Percentiles rank a stretch among this genome's conserved stretches.
Conservation (phyloP, 2,888 invertebrate genomes). For the Ophion costatus region DNA sequence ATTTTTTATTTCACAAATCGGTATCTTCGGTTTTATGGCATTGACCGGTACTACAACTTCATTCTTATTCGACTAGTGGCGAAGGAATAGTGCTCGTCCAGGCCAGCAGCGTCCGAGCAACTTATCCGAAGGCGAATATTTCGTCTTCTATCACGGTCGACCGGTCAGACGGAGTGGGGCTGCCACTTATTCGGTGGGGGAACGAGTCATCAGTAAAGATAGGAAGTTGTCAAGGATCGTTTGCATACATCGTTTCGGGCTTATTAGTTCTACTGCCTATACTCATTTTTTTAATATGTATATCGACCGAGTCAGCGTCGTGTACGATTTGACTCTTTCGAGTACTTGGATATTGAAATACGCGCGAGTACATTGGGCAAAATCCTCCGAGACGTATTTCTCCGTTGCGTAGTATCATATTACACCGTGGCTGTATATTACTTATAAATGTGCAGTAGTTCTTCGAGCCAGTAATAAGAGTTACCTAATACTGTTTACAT, state of each 20-base stretch:
- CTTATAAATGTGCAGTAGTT: too few species aligned
- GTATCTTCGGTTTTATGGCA: slow-evolving; percentile 18
- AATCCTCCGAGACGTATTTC: too few species aligned
- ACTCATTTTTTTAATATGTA: too few species aligned
- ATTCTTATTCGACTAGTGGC: not conserved
- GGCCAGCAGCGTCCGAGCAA: slow-evolving; percentile 45
- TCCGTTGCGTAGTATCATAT: not conserved
- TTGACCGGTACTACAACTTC: not conserved
- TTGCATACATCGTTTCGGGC: slow-evolving; percentile 27
- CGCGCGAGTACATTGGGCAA: not conserved
- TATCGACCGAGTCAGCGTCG: too few species aligned
- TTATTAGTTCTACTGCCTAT: not conserved
- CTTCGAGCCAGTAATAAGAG: not conserved
- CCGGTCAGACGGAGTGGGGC: slow-evolving; percentile 56
- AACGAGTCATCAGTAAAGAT: not conserved
- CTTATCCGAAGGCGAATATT: slow-evolving; percentile 46
- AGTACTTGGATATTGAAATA: not conserved
- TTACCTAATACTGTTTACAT: not conserved
- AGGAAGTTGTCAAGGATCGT: slow-evolving; percentile 38
- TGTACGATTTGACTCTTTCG: not conserved
- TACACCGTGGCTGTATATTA: not conserved
- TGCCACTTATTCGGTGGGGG: slow-evolving; percentile 47
- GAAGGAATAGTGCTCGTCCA: slow-evolving; percentile 17
- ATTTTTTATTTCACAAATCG: slow-evolving; percentile 21
- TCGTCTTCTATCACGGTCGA: slow-evolving; percentile 55